A percentile compares a stretch with the other conserved stretches of the same genome.
These are phyloP conservation scores for Fragum whitleyi DNA, from an alignment of 2,888 invertebrate species.

Conservation along the genomic window DNA sequence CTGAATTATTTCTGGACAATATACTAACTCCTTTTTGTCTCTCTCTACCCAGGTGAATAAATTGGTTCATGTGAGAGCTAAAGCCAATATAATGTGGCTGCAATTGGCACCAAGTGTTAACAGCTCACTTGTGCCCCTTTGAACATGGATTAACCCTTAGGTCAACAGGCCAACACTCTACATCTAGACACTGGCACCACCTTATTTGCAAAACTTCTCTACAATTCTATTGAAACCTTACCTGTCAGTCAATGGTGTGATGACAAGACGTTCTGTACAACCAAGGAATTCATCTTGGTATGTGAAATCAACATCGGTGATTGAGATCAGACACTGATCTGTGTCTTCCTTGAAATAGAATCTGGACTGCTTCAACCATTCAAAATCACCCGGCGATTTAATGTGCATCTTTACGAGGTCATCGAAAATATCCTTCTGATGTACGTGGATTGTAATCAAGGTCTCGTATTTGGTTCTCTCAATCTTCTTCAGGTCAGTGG, in stretches of 20 bases:
- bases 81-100: no score
- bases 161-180: no score
- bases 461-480: constrained; percentile 98
- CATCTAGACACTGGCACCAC: no score
- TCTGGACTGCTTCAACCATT: constrained; percentile 98
- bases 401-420: constrained; percentile 94
- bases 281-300: constrained; percentile 99
- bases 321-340: constrained; percentile 96
- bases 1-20: no score
- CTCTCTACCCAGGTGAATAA: no score
- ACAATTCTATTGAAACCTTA: no score
- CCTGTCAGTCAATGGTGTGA: constrained; percentile 98
- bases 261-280: constrained; percentile 97
- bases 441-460: constrained; percentile 98
- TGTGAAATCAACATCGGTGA: constrained; percentile 97
- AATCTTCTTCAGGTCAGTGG: constrained; percentile 94
- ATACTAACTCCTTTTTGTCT: no score
- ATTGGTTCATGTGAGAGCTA: no score
- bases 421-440: constrained; percentile 98
- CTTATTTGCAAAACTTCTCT: no score
- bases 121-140: no score
- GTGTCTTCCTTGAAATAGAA: constrained; percentile 98
- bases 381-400: constrained; percentile 95
- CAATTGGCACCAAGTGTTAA: no score
- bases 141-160: no score